These are phyloP conservation scores for Vipera latastei DNA, from an alignment of 2,797 vertebrate genomes.

Conservation along the genomic window DNA sequence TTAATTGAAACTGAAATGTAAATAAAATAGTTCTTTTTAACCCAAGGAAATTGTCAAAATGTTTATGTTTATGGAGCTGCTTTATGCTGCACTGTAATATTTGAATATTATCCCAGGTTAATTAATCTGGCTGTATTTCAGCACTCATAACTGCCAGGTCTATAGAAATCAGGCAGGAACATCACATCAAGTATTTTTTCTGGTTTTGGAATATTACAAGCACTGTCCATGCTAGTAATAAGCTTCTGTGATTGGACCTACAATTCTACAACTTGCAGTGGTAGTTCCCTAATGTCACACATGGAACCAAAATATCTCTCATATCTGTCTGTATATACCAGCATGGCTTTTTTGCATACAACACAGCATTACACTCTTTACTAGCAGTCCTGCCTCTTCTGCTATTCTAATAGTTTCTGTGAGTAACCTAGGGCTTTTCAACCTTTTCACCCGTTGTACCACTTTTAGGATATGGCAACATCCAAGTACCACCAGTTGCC, in stretches of 20 bases:
- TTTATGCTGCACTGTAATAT: too few species aligned
- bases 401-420: neutral
- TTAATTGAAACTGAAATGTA: neutral
- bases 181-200: neutral
- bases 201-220: neutral
- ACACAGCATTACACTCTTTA: neutral
- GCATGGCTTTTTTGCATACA: neutral
- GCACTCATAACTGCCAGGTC: neutral
- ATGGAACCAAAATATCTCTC: neutral
- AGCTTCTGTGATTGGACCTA: neutral
- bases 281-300: neutral
- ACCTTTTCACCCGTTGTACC: too few species aligned
- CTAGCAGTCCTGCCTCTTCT: neutral
- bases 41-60: neutral
- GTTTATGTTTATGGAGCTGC: neutral
- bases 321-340: neutral
- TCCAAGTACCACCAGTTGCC: too few species aligned
- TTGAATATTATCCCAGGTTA: neutral
- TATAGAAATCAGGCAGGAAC: neutral
- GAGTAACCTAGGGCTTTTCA: neutral
- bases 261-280: neutral
- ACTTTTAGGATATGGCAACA: too few species aligned
- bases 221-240: neutral
- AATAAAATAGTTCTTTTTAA: neutral
- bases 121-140: neutral